Percentiles rank a stretch among this genome's conserved stretches.
Evolutionary conservation across 2,797 vertebrate species (phyloP).

Genomic region (Lophotriccus pileatus): DNA sequence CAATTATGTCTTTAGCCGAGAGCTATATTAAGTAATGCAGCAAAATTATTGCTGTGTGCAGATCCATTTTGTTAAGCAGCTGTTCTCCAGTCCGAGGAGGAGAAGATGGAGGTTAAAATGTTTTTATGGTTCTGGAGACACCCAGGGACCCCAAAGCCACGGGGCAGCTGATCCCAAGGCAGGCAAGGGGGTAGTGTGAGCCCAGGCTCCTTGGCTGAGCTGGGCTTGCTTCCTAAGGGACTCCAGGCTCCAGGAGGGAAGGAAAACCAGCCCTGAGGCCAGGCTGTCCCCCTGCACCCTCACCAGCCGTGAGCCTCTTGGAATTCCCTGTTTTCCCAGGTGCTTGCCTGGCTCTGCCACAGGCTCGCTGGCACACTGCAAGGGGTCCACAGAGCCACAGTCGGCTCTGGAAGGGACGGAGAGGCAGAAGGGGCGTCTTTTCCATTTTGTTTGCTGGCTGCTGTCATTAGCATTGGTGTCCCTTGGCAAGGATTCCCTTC

Average conservation of each 20-base stretch:
- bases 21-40: slow-evolving; percentile 80
- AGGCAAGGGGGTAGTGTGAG: fast-evolving
- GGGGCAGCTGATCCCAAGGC: fast-evolving
- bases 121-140: not conserved
- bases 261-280: fast-evolving
- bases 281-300: not conserved
- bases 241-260: not conserved
- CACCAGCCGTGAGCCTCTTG: not conserved
- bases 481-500: not conserved
- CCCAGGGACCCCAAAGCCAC: not conserved
- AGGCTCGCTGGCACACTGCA: not conserved
- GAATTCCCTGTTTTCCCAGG: fast-evolving
- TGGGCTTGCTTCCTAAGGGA: not conserved
- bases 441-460: fast-evolving
- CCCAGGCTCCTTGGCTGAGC: not conserved
- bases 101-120: slow-evolving; percentile 71
- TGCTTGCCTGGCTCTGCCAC: not conserved
- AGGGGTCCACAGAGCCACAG: not conserved
- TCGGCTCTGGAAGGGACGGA: not conserved
- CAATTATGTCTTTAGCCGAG: slow-evolving; percentile 79
- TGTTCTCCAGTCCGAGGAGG: slow-evolving; percentile 65
- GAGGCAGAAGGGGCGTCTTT: not conserved
- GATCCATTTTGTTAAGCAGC: slow-evolving; percentile 77
- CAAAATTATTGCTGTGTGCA: slow-evolving; percentile 71
- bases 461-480: fast-evolving